Percentiles rank a stretch among this genome's conserved stretches.
phyloP scores from a whole-genome alignment of 2,797 vertebrate genomes.

The Coccyzus lansbergi region DNA sequence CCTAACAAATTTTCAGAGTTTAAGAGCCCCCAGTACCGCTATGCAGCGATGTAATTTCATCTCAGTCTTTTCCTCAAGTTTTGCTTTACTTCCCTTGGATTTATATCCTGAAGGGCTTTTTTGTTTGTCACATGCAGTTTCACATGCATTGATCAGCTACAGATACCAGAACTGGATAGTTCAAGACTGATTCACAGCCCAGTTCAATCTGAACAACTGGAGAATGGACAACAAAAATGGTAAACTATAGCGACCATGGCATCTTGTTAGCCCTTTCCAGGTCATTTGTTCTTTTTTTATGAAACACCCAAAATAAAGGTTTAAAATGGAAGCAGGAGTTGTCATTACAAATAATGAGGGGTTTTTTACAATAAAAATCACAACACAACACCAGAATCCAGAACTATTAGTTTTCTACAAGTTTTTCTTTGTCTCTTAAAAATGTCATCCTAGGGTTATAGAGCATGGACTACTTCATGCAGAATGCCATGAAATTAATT shows the following conservation, averaged over 20 bases:
- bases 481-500: background rate
- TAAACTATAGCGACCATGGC: accelerated
- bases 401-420: background rate
- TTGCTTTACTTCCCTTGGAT: background rate
- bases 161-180: background rate
- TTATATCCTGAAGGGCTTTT: background rate
- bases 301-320: background rate
- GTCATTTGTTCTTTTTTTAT: background rate
- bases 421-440: background rate
- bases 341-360: background rate
- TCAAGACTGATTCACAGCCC: background rate
- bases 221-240: background rate
- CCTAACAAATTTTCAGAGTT: background rate
- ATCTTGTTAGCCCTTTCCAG: background rate
- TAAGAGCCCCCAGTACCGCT: background rate
- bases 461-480: background rate
- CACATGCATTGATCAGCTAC: background rate
- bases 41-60: accelerated
- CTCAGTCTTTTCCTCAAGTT: background rate
- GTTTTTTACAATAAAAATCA: background rate
- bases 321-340: too few relatives aligned
- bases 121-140: background rate
- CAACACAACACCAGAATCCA: too few relatives aligned
- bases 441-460: background rate
- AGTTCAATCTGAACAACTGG: background rate